phyloP scores from a whole-genome alignment of 2,797 vertebrate genomes.

The Sparidentex hasta region DNA sequence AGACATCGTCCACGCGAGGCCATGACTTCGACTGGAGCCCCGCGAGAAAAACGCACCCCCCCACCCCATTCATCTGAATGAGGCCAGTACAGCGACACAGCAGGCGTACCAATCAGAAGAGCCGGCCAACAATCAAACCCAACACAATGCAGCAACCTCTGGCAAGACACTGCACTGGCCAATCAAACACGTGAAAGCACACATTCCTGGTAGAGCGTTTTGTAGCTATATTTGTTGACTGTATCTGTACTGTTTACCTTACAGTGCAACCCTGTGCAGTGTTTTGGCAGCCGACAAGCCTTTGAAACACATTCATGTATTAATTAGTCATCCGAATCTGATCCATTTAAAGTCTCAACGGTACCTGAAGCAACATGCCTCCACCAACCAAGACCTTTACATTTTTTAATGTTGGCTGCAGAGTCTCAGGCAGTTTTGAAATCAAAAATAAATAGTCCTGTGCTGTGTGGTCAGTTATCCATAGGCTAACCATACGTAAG shows the following conservation, averaged over 20 bases:
- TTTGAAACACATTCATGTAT: neutral
- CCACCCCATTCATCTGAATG: constrained; percentile 1
- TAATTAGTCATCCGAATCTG: neutral
- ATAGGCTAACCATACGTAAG: too few species aligned
- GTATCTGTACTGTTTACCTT: neutral
- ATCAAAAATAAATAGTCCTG: too few species aligned
- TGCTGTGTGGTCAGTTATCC: too few species aligned
- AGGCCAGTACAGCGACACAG: neutral
- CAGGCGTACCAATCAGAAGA: neutral
- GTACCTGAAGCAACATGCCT: neutral
- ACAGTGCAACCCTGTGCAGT: too few species aligned
- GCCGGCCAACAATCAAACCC: neutral
- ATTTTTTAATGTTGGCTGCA: too few species aligned
- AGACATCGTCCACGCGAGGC: neutral
- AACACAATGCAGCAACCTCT: neutral
- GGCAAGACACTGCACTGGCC: neutral
- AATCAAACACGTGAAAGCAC: neutral
- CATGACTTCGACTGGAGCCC: neutral
- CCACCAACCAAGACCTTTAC: neutral
- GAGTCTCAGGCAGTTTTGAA: too few species aligned
- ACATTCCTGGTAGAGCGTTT: neutral
- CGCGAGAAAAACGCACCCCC: neutral
- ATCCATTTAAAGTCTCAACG: constrained; percentile 1
- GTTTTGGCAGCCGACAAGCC: neutral
- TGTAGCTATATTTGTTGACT: too few species aligned